Base-by-base conservation (phyloP, 2,113 vertebrate genomes). In the Podarcis muralis region DNA sequence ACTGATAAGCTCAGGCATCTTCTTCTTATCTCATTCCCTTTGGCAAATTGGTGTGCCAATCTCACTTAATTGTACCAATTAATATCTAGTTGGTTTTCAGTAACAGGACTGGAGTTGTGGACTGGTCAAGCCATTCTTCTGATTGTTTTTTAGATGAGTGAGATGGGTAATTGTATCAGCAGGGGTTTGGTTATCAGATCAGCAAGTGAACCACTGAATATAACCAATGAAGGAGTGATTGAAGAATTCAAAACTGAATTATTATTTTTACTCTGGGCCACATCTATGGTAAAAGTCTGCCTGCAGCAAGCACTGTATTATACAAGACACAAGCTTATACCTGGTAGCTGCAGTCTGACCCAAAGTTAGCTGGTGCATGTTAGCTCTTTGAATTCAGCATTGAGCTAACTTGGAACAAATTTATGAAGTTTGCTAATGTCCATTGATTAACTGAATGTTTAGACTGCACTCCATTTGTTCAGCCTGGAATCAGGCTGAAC, bases 21-120 rank as follows among this genome's bases (percentile, higher is more conserved):
- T 83, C 37, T 80, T 59, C 89, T 94, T 86, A 92, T 93, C 88
- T 72, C 59, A 72, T 76, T 90, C 74, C 71, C 43, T 13, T 85
- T 83, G 68, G 88, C 85, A 71, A 84, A 0, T 0, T 22, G 76
- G 69, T 84, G 77, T 90, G 66, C 9, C 88, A 87, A 79, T 66
- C 88, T 89, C 87, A 76, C 6, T 40, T 65, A 75, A 75, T 93
- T 88, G 91, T 93, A 87, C 35, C 71, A 82, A 92, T 92, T 81
- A 91, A 92, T 75, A 92, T 75, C 37, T 35, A 66, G 57, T 88
- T 85, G 82, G 59, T 79, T 69, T 68, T 90, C 85, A 84, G 87
- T 0, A 0, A 59, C 35, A 59, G 0, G 59, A 86, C 8, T 65
- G 78, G 80, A 62, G 4, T 91, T 90, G 83, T 65, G 86, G 83